These are phyloP conservation scores for Indicator indicator DNA, from an alignment of 2,113 vertebrate genomes.

Conservation along the genomic window DNA sequence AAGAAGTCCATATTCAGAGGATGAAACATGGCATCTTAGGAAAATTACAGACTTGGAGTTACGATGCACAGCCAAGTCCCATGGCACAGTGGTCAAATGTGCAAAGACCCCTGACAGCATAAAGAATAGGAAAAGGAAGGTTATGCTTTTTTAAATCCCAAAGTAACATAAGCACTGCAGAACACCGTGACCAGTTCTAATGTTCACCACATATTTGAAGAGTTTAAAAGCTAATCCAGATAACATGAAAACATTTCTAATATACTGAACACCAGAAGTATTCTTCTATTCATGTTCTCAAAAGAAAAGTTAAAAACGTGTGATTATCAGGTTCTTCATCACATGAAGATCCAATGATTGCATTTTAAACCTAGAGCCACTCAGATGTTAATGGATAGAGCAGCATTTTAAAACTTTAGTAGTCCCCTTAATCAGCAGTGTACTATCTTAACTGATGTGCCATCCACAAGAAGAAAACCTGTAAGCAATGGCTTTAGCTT, in stretches of 20 bases:
- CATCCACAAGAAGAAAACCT: not conserved
- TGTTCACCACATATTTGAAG: not conserved
- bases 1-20: not conserved
- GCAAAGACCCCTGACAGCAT: not conserved
- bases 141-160: slow-evolving; percentile 23
- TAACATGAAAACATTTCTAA: not conserved
- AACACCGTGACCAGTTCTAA: not conserved
- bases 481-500: not conserved
- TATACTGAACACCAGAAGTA: not conserved
- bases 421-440: not conserved
- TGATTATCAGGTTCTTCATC: not conserved
- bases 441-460: not conserved
- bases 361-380: not conserved
- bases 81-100: not conserved
- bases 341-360: not conserved
- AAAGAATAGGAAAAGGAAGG: slow-evolving; percentile 22
- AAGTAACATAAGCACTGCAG: not conserved
- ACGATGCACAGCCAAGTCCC: not conserved
- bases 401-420: not conserved
- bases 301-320: not conserved
- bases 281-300: not conserved
- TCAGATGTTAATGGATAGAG: not conserved
- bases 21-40: not conserved
- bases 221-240: slow-evolving; percentile 23
- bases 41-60: not conserved